Conservation (phyloP, 1,140 invertebrate genomes). For the Nasonia giraulti region DNA sequence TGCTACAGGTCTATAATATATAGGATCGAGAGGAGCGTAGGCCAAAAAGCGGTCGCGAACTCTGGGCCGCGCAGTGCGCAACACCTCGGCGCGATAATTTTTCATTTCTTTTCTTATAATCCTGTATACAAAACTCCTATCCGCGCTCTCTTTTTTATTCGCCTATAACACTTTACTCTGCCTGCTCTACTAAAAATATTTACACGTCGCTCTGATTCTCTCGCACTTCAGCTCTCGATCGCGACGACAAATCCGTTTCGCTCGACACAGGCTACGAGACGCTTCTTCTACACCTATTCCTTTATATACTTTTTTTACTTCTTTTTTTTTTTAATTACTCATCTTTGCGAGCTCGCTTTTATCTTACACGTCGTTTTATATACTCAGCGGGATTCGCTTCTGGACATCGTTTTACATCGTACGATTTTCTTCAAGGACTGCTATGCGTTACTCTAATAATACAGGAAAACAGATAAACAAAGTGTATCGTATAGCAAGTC, state of each 20-base stretch:
- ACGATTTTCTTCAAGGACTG: not conserved
- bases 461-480: not conserved
- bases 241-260: constrained; percentile 9
- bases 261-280: constrained; percentile 22
- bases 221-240: not conserved
- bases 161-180: not conserved
- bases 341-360: not conserved
- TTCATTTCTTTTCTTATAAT: constrained; percentile 24
- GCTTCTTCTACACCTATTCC: constrained; percentile 4
- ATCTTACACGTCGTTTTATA: not conserved
- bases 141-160: not conserved
- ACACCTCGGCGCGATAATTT: constrained; percentile 36
- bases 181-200: constrained; percentile 39
- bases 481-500: not conserved
- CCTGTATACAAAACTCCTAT: constrained; percentile 42
- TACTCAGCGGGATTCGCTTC: not conserved
- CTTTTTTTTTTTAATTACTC: constrained; percentile 3
- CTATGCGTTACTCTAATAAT: not conserved
- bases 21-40: not conserved
- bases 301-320: not conserved
- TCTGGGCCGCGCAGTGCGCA: constrained; percentile 38
- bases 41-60: constrained; percentile 37
- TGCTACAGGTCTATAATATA: no score
- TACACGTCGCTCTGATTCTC: constrained; percentile 19
- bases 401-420: not conserved